A percentile compares a stretch with the other conserved stretches of the same genome.
phyloP scores from a whole-genome alignment of 2,888 invertebrate species.

The Watsonalla cultraria region DNA sequence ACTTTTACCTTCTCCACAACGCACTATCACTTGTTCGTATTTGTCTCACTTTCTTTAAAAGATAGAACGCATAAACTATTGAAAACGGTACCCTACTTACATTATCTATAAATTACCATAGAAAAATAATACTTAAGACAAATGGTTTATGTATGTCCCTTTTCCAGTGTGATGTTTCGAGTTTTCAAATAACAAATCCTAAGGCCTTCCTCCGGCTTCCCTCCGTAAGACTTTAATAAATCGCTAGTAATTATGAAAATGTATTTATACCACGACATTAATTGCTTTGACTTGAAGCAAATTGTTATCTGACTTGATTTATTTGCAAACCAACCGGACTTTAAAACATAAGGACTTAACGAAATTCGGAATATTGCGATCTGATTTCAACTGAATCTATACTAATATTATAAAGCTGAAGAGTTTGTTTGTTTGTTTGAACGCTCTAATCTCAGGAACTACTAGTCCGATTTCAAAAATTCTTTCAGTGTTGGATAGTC shows the following conservation, averaged over 20 bases:
- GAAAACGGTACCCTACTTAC: not conserved
- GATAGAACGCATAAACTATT: not conserved
- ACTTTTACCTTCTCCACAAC: not conserved
- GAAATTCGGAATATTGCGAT: too few species aligned
- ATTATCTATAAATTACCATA: not conserved
- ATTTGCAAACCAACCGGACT: constrained; percentile 15
- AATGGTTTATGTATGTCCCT: not conserved
- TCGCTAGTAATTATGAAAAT: constrained; percentile 29
- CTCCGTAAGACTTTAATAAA: constrained; percentile 15
- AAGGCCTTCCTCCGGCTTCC: not conserved
- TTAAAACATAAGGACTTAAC: constrained; percentile 1
- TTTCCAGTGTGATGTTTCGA: not conserved
- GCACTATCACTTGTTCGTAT: not conserved
- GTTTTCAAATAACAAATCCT: not conserved
- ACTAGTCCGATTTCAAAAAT: too few species aligned
- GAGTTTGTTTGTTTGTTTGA: too few species aligned
- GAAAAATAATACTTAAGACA: not conserved
- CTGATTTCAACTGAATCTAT: too few species aligned
- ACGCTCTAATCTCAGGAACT: too few species aligned
- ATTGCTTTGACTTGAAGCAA: constrained; percentile 30
- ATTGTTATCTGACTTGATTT: constrained; percentile 34
- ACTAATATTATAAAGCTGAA: too few species aligned
- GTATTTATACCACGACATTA: constrained; percentile 31
- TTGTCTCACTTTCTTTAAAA: not conserved
- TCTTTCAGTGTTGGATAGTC: too few species aligned